A percentile compares a stretch with the other conserved stretches of the same genome.
phyloP scores from a whole-genome alignment of 92 coral and sea anemone genomes.

The Montipora capitata region DNA sequence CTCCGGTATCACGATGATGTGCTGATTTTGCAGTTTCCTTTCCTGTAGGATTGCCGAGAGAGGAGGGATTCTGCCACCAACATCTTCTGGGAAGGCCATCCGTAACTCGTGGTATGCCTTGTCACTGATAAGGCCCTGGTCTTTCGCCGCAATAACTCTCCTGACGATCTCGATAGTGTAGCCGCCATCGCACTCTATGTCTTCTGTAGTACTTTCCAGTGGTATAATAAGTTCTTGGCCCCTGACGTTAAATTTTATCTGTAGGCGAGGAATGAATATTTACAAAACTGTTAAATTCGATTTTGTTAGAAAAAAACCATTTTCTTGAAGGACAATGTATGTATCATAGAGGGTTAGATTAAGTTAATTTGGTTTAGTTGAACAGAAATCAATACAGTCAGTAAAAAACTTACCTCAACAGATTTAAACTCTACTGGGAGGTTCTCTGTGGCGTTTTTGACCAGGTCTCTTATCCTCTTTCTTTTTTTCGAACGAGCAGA shows the following conservation, averaged over 20 bases:
- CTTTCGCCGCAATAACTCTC: constrained; percentile 46
- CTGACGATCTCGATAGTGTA: constrained; percentile 1
- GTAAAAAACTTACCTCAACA: constrained; percentile 19
- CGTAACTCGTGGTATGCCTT: constrained; percentile 54
- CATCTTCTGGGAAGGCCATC: constrained; percentile 1
- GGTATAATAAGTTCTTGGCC: too few species aligned
- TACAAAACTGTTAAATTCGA: too few species aligned
- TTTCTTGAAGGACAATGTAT: too few species aligned
- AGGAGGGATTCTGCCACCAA: neutral
- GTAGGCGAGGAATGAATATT: too few species aligned
- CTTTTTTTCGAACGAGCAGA: constrained; percentile 4
- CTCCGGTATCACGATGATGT: too few species aligned
- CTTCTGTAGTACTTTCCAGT: too few species aligned
- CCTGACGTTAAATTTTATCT: too few species aligned
- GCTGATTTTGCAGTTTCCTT: constrained; percentile 1
- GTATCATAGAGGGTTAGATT: too few species aligned
- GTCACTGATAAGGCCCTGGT: constrained; percentile 53
- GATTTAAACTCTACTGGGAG: constrained; percentile 22
- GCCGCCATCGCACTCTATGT: too few species aligned
- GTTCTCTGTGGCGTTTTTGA: constrained; percentile 6
- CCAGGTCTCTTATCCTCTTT: neutral
- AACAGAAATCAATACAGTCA: neutral
- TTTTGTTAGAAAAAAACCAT: too few species aligned
- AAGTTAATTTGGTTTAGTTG: too few species aligned
- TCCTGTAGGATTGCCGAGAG: neutral